Evolutionary conservation across 2,797 vertebrate species (phyloP).

Genomic region (Cirrhinus molitorella): DNA sequence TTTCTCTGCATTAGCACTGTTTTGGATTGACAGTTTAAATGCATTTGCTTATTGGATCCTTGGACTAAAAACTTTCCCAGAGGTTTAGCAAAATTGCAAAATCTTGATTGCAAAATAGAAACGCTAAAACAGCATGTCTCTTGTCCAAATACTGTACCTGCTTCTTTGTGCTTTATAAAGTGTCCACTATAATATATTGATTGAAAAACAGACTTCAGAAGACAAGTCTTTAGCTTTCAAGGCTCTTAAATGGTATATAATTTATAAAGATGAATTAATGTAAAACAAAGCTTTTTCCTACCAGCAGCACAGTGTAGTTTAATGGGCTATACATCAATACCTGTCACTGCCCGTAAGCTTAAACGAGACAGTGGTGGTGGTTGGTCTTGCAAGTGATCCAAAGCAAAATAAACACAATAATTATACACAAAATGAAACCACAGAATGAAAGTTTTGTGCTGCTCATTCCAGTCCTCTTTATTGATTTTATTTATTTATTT

Average conservation of each 20-base stretch:
- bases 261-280: background rate
- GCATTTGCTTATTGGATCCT: background rate
- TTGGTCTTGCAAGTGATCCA: background rate
- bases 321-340: background rate
- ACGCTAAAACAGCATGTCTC: background rate
- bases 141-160: background rate
- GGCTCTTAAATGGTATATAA: background rate
- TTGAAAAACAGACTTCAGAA: background rate
- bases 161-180: background rate
- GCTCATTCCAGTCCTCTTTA: no score
- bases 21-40: background rate
- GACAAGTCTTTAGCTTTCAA: background rate
- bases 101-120: background rate
- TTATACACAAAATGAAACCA: background rate
- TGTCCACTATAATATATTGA: background rate
- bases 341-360: background rate
- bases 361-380: background rate
- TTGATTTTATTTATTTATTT: no score
- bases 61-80: background rate
- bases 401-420: constrained; percentile 1
- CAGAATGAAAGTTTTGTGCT: background rate
- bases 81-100: background rate
- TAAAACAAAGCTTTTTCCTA: background rate
- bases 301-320: background rate
- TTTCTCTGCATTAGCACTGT: background rate